Evolutionary conservation across 2,113 vertebrate species (phyloP).

Genomic region (Lasiurus cinereus): DNA sequence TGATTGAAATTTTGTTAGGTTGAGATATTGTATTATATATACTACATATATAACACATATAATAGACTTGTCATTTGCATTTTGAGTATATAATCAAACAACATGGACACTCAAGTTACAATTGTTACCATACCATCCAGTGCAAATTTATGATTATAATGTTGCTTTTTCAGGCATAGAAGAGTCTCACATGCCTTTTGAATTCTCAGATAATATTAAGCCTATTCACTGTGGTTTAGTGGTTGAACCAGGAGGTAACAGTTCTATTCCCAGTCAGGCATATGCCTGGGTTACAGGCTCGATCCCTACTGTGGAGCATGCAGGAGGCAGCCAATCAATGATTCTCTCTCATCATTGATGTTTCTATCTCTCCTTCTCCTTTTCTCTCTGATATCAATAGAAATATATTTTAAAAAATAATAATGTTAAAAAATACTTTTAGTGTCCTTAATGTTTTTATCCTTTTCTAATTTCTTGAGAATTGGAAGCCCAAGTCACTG

Average conservation of each 20-base stretch:
- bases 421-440: slow-evolving; percentile 32
- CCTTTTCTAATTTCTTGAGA: not conserved
- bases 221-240: too few relatives aligned
- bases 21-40: not conserved
- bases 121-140: not conserved
- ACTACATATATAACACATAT: not conserved
- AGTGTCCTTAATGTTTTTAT: not conserved
- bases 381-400: too few relatives aligned
- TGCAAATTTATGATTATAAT: not conserved
- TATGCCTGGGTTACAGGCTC: too few relatives aligned
- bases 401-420: not conserved
- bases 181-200: slow-evolving; percentile 40
- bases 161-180: not conserved
- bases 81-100: not conserved
- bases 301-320: too few relatives aligned
- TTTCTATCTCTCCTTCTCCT: too few relatives aligned
- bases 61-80: not conserved
- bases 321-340: too few relatives aligned
- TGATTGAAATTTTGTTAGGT: slow-evolving; percentile 13
- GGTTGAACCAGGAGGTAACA: too few relatives aligned
- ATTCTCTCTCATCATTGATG: too few relatives aligned
- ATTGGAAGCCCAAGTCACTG: not conserved
- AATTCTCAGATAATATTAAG: slow-evolving; percentile 31
- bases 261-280: too few relatives aligned
- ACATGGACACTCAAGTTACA: not conserved